Base-by-base conservation (phyloP, 1,140 invertebrate genomes). In the Zaprionus capensis region DNA sequence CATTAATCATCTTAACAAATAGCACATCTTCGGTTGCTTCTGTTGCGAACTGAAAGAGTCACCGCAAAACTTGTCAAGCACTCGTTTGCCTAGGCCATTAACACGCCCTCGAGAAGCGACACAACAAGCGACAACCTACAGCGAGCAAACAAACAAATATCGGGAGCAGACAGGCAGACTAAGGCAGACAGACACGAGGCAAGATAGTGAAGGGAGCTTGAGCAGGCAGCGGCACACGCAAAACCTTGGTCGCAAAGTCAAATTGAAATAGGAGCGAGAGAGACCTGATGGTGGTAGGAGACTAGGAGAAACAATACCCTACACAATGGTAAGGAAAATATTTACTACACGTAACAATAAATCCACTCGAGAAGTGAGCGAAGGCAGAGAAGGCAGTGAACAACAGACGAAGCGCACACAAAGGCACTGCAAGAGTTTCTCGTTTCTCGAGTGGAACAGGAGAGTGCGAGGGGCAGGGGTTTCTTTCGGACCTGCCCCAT, bases 291-390 rank as follows among this genome's bases (percentile, higher is more conserved):
- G 61, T 44, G 38, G 46, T 22, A n/a, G 22, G 1, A 22, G 20
- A 26, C 31, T 51, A 31, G 66, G 46, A 58, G 62, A 65, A 77
- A 56, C 64, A 62, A 72, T 69, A 63, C 69, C 51, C 46, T 51
- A 24, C 46, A 78, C 59, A 75, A 73, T 28, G 57, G 58, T 53
- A 70, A 67, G 71, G 67, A 81, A 81, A 81, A 79, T 79, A 84
- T 90, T 84, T 79, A 76, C 84, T 81, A 84, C 76, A 72, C 75
- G 76, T 88, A 81, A 88, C 85, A 88, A 88, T 88, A 90, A 88
- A 82, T 88, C 82, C 78, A 77, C 81, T 80, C 78, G 55, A 82
- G 63, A 59, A 68, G 67, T 61, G 41, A 46, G 59, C 53, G 59
- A 61, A 74, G 71, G 63, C 46, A 71, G 53, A 46, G 44, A 15